phyloP scores from a whole-genome alignment of 2,797 vertebrate species.

The Sebastes steindachneri region DNA sequence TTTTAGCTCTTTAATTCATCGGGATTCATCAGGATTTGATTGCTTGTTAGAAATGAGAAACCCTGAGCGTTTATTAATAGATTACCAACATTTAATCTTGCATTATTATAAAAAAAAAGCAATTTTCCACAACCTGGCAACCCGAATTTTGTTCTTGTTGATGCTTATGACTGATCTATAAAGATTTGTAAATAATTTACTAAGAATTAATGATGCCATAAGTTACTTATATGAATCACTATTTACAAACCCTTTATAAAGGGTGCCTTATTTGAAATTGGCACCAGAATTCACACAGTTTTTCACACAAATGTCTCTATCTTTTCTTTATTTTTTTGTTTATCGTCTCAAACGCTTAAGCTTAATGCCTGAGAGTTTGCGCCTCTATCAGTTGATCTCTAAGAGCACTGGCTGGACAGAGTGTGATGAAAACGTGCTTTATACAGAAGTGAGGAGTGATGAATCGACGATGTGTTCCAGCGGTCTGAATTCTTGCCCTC shows the following conservation, averaged over 20 bases:
- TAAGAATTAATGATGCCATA: neutral
- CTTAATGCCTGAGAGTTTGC: neutral
- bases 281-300: neutral
- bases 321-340: neutral
- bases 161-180: neutral
- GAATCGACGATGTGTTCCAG: conserved; percentile 41
- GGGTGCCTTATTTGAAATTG: neutral
- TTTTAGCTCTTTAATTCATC: neutral
- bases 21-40: neutral
- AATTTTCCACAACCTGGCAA: neutral
- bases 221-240: neutral
- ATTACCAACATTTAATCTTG: neutral
- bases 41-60: neutral
- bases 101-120: neutral
- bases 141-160: neutral
- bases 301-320: neutral
- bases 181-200: neutral
- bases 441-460: conserved; percentile 76
- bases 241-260: neutral
- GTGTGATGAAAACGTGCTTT: conserved; percentile 53
- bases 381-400: conserved; percentile 46
- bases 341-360: neutral
- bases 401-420: conserved; percentile 19
- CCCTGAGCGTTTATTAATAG: neutral
- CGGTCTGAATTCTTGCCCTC: conserved; percentile 63